These are phyloP conservation scores for Gastrophysa polygoni DNA, from an alignment of 2,888 invertebrate genomes.

Conservation along the genomic window DNA sequence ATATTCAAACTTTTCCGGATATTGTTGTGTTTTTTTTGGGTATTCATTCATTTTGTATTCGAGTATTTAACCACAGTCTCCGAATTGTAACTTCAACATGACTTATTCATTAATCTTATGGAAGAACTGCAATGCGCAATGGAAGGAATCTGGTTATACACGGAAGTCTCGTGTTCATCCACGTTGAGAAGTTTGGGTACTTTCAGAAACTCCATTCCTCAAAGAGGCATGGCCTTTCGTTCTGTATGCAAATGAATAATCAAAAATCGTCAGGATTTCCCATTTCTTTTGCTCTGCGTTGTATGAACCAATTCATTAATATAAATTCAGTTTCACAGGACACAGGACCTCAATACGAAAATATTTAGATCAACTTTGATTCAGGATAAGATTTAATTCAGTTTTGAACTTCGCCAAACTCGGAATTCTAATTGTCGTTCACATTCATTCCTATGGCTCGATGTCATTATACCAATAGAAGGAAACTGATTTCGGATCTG, in stretches of 20 bases:
- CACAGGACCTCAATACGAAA: slow-evolving; percentile 19
- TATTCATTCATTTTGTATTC: no score
- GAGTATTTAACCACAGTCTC: no score
- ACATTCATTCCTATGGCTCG: slow-evolving; percentile 5
- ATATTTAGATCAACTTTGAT: slow-evolving; percentile 28
- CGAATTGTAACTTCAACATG: no score
- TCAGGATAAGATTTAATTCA: slow-evolving; percentile 26
- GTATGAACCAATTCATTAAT: slow-evolving; percentile 22
- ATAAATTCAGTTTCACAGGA: slow-evolving; percentile 16
- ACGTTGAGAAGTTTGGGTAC: no score
- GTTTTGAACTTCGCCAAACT: slow-evolving; percentile 20
- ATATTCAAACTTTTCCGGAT: no score
- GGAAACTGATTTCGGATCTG: background rate
- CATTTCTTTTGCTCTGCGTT: slow-evolving; percentile 13
- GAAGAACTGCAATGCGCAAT: no score
- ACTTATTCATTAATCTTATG: no score
- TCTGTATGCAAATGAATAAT: slow-evolving; percentile 31
- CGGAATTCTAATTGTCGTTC: slow-evolving; percentile 22
- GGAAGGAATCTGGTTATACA: no score
- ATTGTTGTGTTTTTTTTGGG: no score
- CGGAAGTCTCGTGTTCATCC: no score
- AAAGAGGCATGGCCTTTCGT: no score
- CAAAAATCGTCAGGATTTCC: slow-evolving; percentile 19
- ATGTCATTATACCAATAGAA: background rate
- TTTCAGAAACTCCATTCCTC: no score